Percentiles rank a stretch among this genome's conserved stretches.
These are phyloP conservation scores for Trematomus bernacchii DNA, from an alignment of 2,797 vertebrate genomes.

Conservation along the genomic window DNA sequence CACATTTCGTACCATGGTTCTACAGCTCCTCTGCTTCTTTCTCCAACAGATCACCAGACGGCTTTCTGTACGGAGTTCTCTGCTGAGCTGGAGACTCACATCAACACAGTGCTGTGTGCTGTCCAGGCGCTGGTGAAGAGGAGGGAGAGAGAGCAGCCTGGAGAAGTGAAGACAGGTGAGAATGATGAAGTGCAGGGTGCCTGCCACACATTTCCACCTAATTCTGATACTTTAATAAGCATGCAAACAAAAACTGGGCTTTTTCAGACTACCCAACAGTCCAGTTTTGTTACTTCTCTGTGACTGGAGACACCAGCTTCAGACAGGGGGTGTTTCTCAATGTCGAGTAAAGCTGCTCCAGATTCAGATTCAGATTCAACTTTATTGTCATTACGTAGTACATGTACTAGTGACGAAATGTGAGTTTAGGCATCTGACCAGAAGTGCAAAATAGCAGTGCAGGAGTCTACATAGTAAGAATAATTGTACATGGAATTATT, in stretches of 20 bases:
- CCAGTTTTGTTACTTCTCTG: not conserved
- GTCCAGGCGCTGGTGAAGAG: slow-evolving; percentile 92
- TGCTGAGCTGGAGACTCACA: slow-evolving; percentile 88
- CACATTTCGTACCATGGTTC: not conserved
- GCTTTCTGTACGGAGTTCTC: slow-evolving; percentile 88
- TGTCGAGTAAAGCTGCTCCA: too few relatives aligned
- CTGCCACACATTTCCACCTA: not conserved
- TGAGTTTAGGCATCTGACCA: too few relatives aligned
- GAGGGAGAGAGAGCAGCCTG: slow-evolving; percentile 67
- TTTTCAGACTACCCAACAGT: too few relatives aligned
- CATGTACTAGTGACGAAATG: too few relatives aligned
- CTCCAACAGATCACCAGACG: slow-evolving; percentile 57
- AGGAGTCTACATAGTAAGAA: too few relatives aligned
- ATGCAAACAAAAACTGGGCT: not conserved
- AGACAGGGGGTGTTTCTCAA: too few relatives aligned
- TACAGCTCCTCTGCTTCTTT: not conserved
- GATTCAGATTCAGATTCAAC: too few relatives aligned
- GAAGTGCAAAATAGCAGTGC: too few relatives aligned
- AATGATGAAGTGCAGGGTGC: not conserved
- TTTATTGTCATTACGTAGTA: too few relatives aligned
- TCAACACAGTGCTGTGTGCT: slow-evolving; percentile 89
- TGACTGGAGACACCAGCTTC: too few relatives aligned
- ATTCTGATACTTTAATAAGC: not conserved
- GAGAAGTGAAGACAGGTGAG: slow-evolving; percentile 78
- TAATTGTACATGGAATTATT: too few relatives aligned